Percentiles rank a stretch among this genome's conserved stretches.
phyloP scores from a whole-genome alignment of 2,888 invertebrate species.

The Drosophila peninsularis region DNA sequence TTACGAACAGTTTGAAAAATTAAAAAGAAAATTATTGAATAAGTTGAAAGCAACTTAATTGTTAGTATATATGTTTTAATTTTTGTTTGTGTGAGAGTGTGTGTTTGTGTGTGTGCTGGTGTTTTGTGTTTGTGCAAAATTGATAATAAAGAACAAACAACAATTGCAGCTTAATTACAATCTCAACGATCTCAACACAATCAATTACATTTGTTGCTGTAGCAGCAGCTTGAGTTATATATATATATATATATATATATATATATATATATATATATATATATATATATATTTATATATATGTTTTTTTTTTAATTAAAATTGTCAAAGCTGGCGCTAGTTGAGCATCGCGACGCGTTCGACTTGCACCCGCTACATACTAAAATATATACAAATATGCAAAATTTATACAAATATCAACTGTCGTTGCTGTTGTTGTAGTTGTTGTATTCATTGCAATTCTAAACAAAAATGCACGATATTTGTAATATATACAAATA shows the following conservation, averaged over 20 bases:
- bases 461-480: conserved; percentile 14
- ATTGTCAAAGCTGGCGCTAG: conserved; percentile 5
- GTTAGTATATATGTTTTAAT: conserved; percentile 24
- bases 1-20: conserved; percentile 33
- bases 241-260: background rate
- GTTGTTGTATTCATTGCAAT: background rate
- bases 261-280: background rate
- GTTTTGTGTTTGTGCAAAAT: conserved; percentile 18
- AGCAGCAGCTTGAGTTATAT: conserved; percentile 22
- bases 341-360: conserved; percentile 16
- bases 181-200: conserved; percentile 46
- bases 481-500: conserved; percentile 9
- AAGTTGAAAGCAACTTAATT: conserved; percentile 22
- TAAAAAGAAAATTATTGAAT: conserved; percentile 6
- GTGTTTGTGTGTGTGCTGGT: conserved; percentile 3
- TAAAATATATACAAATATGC: conserved; percentile 19
- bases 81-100: conserved; percentile 14
- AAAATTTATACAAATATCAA: conserved; percentile 2
- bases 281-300: no score
- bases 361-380: conserved; percentile 8
- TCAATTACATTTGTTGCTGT: conserved; percentile 30
- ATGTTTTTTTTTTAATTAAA: conserved; percentile 18
- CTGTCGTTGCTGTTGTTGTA: background rate
- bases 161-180: conserved; percentile 43
- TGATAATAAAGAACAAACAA: conserved; percentile 31